phyloP scores from a whole-genome alignment of 2,113 vertebrate genomes.

The Nerophis ophidion region DNA sequence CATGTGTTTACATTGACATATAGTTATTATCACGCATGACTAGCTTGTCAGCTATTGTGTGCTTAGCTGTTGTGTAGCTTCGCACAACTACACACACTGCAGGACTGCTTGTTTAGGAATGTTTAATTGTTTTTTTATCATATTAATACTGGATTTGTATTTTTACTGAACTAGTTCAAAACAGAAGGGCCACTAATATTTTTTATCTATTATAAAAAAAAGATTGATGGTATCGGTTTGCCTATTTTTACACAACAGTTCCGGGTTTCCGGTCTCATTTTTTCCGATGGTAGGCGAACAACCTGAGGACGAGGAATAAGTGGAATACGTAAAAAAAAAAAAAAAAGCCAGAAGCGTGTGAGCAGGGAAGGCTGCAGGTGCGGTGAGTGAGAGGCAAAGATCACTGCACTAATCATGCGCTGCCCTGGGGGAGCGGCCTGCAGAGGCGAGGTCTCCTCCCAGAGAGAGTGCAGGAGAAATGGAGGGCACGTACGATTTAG shows the following conservation, averaged over 20 bases:
- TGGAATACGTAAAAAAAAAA: constrained; percentile 13
- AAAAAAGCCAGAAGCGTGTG: constrained; percentile 11
- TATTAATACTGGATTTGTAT: too few species aligned
- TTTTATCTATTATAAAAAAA: neutral
- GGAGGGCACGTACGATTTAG: constrained; percentile 20
- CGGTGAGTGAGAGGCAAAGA: constrained; percentile 9
- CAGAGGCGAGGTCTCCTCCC: constrained; percentile 53
- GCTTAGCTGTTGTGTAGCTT: too few species aligned
- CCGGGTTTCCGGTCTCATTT: constrained; percentile 1
- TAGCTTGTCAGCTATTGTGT: too few species aligned
- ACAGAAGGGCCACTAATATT: neutral
- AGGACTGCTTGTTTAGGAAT: too few species aligned
- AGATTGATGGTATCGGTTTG: constrained; percentile 7
- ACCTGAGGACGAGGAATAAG: constrained; percentile 36
- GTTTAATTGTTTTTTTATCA: too few species aligned
- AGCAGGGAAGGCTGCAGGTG: constrained; percentile 32
- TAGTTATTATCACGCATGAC: too few species aligned
- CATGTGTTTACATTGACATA: too few species aligned
- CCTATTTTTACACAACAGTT: neutral
- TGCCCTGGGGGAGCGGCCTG: constrained; percentile 46
- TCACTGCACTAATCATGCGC: constrained; percentile 63
- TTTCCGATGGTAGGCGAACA: constrained; percentile 1
- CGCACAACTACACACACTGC: too few species aligned
- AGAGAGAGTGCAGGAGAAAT: constrained; percentile 40
- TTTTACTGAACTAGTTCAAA: neutral